Evolutionary conservation across 2,888 invertebrate species (phyloP), one percentile per base, ranked within the genome.

Genomic region (Malachius bipustulatus): DNA sequence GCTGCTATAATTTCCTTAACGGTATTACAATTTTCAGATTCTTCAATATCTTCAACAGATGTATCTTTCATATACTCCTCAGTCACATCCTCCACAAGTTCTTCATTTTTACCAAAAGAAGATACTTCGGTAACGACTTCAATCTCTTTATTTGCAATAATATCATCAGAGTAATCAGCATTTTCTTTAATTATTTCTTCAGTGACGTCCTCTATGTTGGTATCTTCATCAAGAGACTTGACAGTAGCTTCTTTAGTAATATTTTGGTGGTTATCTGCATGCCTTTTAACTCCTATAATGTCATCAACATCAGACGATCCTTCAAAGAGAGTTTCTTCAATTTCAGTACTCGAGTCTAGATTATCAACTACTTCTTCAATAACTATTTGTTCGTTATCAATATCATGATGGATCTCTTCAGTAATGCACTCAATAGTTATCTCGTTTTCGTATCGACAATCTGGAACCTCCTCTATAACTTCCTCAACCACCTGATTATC

Each of bases 341-440:
- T n/a, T 19, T 30, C 16, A 35, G 9, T 13, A 10, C n/a, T 35
- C 28, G 35, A 30, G 14, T 32, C 27, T 29, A 16, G 16, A 13
- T n/a, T 35, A 32, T 40, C 35, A 11, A 31, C 15, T 35, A 34
- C 39, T n/a, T 38, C 35, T 24, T 32, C 31, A 30, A 26, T 36
- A 34, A 38, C 37, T 12, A 46, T 32, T 40, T 44, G 46, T 35
- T 46, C 39, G 29, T 48, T 46, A 11, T 38, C 42, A 26, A 34
- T 27, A 31, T 41, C 41, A 4, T 43, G 40, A 19, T 45, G 39
- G 3, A 41, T 28, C 34, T 47, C 50, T 28, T 48, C 55, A 3
- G 49, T 44, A 34, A 52, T 43, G 44, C 51, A 55, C 37, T 54
- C 55, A 2, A 51, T 45, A 26, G 47, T 39, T 27, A 51, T 32